Evolutionary conservation across 2,888 invertebrate genomes (phyloP).

Genomic region (Nomada goodeniana): DNA sequence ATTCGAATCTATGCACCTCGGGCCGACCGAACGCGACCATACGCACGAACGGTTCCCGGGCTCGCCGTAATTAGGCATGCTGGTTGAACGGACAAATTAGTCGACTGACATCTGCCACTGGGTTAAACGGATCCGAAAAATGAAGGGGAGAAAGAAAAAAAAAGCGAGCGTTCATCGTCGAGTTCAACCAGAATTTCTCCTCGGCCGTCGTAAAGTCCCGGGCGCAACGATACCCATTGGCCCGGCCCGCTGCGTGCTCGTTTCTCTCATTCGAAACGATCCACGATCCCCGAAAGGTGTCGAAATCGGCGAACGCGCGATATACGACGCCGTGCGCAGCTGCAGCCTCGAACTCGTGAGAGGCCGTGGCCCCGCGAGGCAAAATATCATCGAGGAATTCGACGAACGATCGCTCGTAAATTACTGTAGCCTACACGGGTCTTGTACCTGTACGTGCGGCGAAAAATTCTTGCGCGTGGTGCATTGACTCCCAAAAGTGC

Average conservation of each 20-base stretch:
- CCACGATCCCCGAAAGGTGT: slow-evolving; percentile 58
- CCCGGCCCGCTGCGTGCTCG: not conserved
- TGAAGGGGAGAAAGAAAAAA: not conserved
- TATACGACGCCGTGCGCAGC: slow-evolving; percentile 57
- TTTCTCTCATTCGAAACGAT: slow-evolving; percentile 20
- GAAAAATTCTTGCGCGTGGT: slow-evolving; percentile 50
- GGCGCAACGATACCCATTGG: not conserved
- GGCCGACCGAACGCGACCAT: not conserved
- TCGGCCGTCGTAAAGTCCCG: not conserved
- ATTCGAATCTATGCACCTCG: slow-evolving; percentile 29
- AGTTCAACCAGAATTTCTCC: not conserved
- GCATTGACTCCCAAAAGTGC: slow-evolving; percentile 21
- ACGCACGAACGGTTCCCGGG: not conserved
- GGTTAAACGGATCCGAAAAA: not conserved
- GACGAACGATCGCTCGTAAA: slow-evolving; percentile 79
- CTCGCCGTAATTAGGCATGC: slow-evolving; percentile 31
- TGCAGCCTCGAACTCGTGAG: slow-evolving; percentile 49
- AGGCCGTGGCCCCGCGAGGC: slow-evolving; percentile 69
- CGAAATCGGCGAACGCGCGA: slow-evolving; percentile 66
- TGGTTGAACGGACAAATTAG: slow-evolving; percentile 32
- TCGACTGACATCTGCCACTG: slow-evolving; percentile 38
- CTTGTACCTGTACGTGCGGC: slow-evolving; percentile 36
- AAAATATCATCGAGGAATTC: slow-evolving; percentile 76
- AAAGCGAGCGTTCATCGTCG: not conserved
- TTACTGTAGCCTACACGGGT: slow-evolving; percentile 65